A percentile compares a stretch with the other conserved stretches of the same genome.
Conservation (phyloP, 1,140 invertebrate species). For the Eulimnadia texana region DNA sequence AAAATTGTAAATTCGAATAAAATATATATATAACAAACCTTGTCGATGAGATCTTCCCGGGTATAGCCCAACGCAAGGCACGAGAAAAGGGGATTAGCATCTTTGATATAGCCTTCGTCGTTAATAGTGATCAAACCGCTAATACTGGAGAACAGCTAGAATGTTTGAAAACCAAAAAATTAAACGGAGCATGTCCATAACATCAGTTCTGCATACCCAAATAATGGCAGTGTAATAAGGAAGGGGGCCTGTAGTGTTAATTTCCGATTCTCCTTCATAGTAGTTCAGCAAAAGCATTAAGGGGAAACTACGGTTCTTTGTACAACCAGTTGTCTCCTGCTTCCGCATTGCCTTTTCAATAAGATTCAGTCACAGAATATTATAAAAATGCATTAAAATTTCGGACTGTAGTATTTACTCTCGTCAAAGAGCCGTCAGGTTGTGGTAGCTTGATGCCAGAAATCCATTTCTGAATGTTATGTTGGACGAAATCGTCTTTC, state of each 20-base stretch:
- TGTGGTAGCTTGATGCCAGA: conserved; percentile 36
- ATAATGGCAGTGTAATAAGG: conserved; percentile 1
- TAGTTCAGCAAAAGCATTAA: neutral
- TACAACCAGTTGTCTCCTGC: conserved; percentile 4
- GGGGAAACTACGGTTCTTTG: neutral
- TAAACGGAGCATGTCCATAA: too few species aligned
- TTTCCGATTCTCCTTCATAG: conserved; percentile 1
- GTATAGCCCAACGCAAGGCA: conserved; percentile 46
- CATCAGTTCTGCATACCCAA: neutral
- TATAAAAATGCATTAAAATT: too few species aligned
- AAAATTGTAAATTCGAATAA: neutral
- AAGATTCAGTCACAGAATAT: too few species aligned
- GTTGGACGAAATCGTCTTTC: conserved; percentile 32
- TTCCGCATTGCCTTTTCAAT: neutral
- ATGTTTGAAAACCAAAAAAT: too few species aligned
- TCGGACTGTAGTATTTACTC: too few species aligned
- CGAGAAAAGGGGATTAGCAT: conserved; percentile 49
- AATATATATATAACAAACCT: conserved; percentile 26
- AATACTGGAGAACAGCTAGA: conserved; percentile 44
- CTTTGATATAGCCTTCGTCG: conserved; percentile 42
- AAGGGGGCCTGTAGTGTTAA: neutral
- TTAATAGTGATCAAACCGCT: conserved; percentile 49
- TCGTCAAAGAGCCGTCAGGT: conserved; percentile 21
- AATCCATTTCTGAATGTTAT: conserved; percentile 34
- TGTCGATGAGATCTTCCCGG: conserved; percentile 40